Base-by-base conservation (phyloP, 2,797 vertebrate genomes). In the Microhierax caerulescens region DNA sequence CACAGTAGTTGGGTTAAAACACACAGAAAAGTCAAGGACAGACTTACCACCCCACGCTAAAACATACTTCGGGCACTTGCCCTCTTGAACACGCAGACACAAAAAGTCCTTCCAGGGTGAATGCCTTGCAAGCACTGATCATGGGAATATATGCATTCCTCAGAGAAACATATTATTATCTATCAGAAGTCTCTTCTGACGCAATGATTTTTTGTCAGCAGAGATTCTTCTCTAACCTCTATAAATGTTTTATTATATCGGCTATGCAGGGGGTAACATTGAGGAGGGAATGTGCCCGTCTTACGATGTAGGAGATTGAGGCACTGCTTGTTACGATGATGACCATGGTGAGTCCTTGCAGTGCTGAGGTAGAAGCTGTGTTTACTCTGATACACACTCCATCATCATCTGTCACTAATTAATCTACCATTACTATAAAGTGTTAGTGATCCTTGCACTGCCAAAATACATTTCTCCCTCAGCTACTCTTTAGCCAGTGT, bases 321-420 rank as follows among this genome's bases (percentile, higher is more conserved):
- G n/a, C 47, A 22, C 5, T 67, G 23, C 77, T 75, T 34, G 9
- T 30, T 34, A 39, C 50, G 57, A 11, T 13, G 14, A 43, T 50
- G 63, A 37, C 78, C 48, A 68, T 9, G 28, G 18, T 10, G 54
- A 84, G 69, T 24, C 69, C 24, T 77, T 77, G 22, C 43, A 51
- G 39, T 16, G 43, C 57, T 81, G 61, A 93, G 76, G 34, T 21
- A 27, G 82, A 53, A 81, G 65, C 56, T 24, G 36, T 86, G 65
- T 95, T 96, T 92, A 87, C 83, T 78, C 34, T 85, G 75, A 69
- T 56, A 54, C 39, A 60, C 56, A 36, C 51, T 90, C 65, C 74
- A 78, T 93, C 91, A 84, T 95, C 74, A 92, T 77, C 86, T 93
- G 70, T 78, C 85, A 70, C 67, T 93, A 92, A 96, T 95, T 96